Base-by-base conservation (phyloP, 2,113 vertebrate genomes). In the Alosa alosa region DNA sequence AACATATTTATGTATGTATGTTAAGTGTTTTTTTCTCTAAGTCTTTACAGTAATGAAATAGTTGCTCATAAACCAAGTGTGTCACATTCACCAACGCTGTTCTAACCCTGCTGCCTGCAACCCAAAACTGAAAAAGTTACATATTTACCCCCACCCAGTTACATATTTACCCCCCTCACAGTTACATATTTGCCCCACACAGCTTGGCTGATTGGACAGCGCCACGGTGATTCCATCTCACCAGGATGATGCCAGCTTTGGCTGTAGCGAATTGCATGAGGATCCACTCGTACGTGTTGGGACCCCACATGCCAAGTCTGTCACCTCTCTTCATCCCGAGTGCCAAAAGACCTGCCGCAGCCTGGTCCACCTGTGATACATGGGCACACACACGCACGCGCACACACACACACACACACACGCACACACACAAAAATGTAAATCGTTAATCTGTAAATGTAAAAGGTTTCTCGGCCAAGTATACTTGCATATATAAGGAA, bases 191-290 rank as follows among this genome's bases (percentile, higher is more conserved):
- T 52, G 50, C 13, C 50, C 50, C 17, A 11, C 50, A 15, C 17
- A 52, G 50, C 47, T 10, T 49, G 7, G 3, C 15, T 52, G 50
- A 44, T 17, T 15, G 17, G 50, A 3, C 50, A 52, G 17, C 2
- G 17, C 11, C 50, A 15, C 13, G 50, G 15, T 17, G 50, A 20
- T 60, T 20, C 2, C 72, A 39, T 17, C 31, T 78, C 25, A 99
- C 98, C 97, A 98, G 84, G 85, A 99, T 95, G 72, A 99, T 96
- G 82, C 98, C 98, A 13, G 97, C 97, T 91, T 96, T 96, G 45
- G 98, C 97, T 0, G 97, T 97, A 49, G 98, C 97, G 89, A 97
- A 96, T 91, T 98, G 97, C 84, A 97, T 92, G 82, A 99, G 92
- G 68, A 97, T 81, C 98, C 98, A 99, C 0, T 97, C 96, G 0